Conservation (phyloP, 2,797 vertebrate genomes). For the Ciconia nigra region DNA sequence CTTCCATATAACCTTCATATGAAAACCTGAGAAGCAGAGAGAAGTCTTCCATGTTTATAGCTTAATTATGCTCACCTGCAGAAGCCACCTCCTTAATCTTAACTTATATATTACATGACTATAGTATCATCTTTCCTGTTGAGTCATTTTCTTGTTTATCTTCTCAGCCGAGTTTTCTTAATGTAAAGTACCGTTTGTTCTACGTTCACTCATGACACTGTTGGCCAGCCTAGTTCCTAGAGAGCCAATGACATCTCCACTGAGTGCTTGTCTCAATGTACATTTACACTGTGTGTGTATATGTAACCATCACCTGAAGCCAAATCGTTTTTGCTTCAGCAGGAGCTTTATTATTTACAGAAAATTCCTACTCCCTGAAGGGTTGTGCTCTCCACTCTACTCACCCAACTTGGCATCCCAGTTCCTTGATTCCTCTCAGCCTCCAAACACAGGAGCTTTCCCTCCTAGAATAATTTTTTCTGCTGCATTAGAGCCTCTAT, state of each 20-base stretch:
- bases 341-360: not conserved
- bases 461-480: not conserved
- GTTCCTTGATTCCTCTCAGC: not conserved
- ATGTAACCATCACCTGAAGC: not conserved
- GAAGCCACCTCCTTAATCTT: not conserved
- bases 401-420: not conserved
- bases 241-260: not conserved
- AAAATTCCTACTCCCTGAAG: not conserved
- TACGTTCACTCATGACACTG: accelerated
- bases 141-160: not conserved
- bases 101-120: not conserved
- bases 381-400: not conserved
- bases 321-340: not conserved
- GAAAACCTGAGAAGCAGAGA: not conserved
- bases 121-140: not conserved
- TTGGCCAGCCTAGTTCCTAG: not conserved
- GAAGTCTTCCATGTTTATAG: not conserved
- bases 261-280: not conserved
- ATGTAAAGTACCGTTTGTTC: not conserved
- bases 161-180: not conserved
- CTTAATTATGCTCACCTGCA: not conserved
- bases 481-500: not conserved
- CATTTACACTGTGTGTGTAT: not conserved
- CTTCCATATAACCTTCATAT: not conserved
- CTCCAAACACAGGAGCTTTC: not conserved